These are phyloP conservation scores for Myzus persicae DNA, from an alignment of 1,140 invertebrate species.

Conservation along the genomic window DNA sequence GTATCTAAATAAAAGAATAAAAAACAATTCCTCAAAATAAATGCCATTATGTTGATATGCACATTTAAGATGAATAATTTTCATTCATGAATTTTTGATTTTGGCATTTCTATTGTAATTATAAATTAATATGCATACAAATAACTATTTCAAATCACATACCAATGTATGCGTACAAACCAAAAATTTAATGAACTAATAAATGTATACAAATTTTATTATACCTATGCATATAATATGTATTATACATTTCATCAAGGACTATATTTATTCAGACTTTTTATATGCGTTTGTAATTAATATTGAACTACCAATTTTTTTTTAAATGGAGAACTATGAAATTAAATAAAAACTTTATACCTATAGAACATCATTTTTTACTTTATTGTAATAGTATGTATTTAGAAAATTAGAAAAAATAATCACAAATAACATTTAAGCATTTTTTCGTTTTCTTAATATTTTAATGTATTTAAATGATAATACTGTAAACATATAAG, in stretches of 20 bases:
- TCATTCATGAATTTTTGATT: background rate
- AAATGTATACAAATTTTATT: no score
- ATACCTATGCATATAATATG: no score
- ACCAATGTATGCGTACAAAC: no score
- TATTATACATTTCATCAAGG: background rate
- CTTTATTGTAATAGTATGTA: background rate
- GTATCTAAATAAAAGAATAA: background rate
- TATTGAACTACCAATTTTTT: no score
- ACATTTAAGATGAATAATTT: background rate
- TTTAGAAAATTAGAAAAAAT: background rate
- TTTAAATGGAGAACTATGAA: background rate
- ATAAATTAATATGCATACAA: background rate
- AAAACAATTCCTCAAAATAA: background rate
- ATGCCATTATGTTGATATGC: background rate
- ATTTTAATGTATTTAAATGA: background rate
- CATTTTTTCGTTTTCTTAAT: background rate
- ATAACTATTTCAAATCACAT: no score
- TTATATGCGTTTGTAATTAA: background rate
- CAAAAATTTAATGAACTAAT: no score
- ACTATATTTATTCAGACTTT: background rate
- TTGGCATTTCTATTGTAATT: no score
- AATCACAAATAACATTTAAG: background rate
- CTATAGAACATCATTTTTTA: background rate
- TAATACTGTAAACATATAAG: background rate
- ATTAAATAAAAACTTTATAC: background rate